These are phyloP conservation scores for Oligia latruncula DNA, from an alignment of 2,888 invertebrate species.

Conservation along the genomic window DNA sequence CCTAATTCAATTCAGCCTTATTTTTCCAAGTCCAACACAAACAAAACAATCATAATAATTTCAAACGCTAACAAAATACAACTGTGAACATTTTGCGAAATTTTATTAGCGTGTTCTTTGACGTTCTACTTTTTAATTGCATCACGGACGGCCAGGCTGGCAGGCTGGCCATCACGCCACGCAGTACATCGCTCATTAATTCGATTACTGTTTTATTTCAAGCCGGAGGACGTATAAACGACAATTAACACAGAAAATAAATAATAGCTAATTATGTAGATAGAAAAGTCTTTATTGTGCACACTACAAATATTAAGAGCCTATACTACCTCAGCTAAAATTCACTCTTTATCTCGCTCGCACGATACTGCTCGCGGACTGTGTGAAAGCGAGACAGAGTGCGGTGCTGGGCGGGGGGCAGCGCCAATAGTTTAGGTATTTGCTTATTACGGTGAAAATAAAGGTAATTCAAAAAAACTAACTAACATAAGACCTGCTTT, in stretches of 20 bases:
- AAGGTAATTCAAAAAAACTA: too few relatives aligned
- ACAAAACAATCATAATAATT: conserved; percentile 36
- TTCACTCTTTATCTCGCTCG: too few relatives aligned
- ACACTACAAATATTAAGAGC: too few relatives aligned
- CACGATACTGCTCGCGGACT: too few relatives aligned
- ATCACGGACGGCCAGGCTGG: conserved; percentile 51
- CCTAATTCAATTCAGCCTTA: conserved; percentile 39
- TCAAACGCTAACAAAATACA: conserved; percentile 50
- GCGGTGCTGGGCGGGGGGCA: too few relatives aligned
- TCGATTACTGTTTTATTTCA: conserved; percentile 50
- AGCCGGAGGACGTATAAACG: conserved; percentile 12
- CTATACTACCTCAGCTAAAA: too few relatives aligned
- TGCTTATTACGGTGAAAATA: too few relatives aligned
- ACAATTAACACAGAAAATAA: background rate
- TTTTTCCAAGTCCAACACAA: conserved; percentile 49
- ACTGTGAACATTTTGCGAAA: conserved; percentile 50
- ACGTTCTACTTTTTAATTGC: conserved; percentile 68
- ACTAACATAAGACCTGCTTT: too few relatives aligned
- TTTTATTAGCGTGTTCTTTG: conserved; percentile 63
- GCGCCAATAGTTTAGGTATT: too few relatives aligned
- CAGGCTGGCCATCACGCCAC: conserved; percentile 26
- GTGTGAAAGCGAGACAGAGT: too few relatives aligned
- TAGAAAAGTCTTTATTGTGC: too few relatives aligned
- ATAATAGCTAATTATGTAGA: background rate
- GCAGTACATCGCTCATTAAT: conserved; percentile 31